Base-by-base conservation (phyloP, 1,140 invertebrate species). In the Neomicropteryx cornuta region DNA sequence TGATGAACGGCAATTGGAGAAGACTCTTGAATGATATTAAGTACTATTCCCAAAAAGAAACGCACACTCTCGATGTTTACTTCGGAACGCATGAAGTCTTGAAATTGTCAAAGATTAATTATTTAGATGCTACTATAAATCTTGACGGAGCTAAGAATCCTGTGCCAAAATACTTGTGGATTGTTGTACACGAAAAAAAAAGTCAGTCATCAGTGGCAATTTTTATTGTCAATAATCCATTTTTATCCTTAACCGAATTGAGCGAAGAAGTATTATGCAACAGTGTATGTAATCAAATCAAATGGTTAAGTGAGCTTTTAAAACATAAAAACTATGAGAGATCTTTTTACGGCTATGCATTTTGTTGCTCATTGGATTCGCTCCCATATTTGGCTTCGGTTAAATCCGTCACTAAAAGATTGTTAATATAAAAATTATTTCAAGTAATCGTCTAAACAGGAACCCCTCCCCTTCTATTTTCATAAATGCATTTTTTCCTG, bases 171-270 rank as follows among this genome's bases (percentile, higher is more conserved):
- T 44, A 36, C 17, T 18, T 42, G 4, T 47, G 45, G 45, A 31
- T 38, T 4, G 21, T 41, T 17, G 36, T 44, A 8, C 32, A 36
- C 23, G 36, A 47, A 8, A 36, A 32, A 22, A 27, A 36, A 10
- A 31, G 34, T 2, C 21, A 42, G 5, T 18, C 43, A 29, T 42
- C 42, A 8, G 38, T 42, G 1, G 45, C 39, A 3, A 29, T 47
- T n/a, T 20, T 47, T 3, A 41, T 37, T 1, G 22, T 47, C 17
- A 47, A 47, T 20, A 41, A 47, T 42, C 45, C 45, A 11, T 47
- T 41, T 23, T 20, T 37, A 17, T 16, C 18, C 6, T 4, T 23
- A 3, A 31, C 38, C 16, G 31, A 46, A 8, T 24, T 42, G 10
- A 44, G 37, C 13, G 37, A 28, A 19, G 18, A 43, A 32, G 30